A percentile compares a stretch with the other conserved stretches of the same genome.
These are phyloP conservation scores for Brachionus sp. DNA, from an alignment of 1,140 invertebrate genomes.

Conservation along the genomic window DNA sequence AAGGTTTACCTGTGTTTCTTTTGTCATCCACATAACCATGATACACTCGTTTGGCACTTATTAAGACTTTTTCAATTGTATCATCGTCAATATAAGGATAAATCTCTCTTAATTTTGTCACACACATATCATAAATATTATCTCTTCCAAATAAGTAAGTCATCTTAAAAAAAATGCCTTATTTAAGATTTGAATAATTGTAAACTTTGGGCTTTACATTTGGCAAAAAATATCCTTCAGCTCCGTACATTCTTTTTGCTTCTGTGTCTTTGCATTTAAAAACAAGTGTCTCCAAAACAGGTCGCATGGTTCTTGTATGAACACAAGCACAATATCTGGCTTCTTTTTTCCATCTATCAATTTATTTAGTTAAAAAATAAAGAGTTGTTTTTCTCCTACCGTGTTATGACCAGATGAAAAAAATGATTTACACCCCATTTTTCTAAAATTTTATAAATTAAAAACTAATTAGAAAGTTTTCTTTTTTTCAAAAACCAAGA, in stretches of 20 bases:
- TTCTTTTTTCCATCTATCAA: conserved; percentile 10
- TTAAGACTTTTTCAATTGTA: background rate
- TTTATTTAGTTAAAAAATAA: background rate
- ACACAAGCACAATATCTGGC: background rate
- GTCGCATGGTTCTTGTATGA: background rate
- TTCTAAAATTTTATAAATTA: background rate
- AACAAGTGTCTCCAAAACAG: background rate
- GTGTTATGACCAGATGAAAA: background rate
- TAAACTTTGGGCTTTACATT: background rate
- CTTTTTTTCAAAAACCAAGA: conserved; percentile 67
- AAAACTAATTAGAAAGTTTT: background rate
- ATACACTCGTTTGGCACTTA: background rate
- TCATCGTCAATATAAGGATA: background rate
- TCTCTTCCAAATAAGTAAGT: background rate
- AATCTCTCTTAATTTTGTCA: background rate
- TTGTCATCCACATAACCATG: background rate
- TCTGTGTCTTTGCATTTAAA: background rate
- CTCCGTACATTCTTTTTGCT: background rate
- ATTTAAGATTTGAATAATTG: background rate
- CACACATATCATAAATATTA: background rate
- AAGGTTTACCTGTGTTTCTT: background rate
- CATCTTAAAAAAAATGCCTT: background rate
- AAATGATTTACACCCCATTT: conserved; percentile 7
- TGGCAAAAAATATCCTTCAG: background rate
- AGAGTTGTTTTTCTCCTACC: background rate